phyloP scores from a whole-genome alignment of 2,888 invertebrate species.

The Myopa testacea region DNA sequence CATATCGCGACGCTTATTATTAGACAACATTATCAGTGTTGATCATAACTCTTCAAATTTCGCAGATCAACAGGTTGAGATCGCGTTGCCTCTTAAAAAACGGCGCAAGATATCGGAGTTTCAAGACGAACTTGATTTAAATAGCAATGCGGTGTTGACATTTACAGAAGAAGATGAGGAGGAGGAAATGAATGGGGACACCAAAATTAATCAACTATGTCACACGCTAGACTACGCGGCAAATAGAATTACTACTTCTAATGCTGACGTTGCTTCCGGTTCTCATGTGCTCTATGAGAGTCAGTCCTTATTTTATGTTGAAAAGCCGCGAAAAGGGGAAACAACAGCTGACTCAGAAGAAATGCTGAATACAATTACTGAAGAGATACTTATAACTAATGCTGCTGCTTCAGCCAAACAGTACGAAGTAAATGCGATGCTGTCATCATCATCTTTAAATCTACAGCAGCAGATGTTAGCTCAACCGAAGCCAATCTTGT shows the following conservation, averaged over 20 bases:
- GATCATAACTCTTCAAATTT: not conserved
- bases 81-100: slow-evolving; percentile 33
- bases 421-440: not conserved
- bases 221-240: not conserved
- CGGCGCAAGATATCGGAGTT: slow-evolving; percentile 39
- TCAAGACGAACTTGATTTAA: slow-evolving; percentile 30
- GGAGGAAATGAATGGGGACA: not conserved
- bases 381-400: not conserved
- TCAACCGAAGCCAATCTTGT: slow-evolving; percentile 21
- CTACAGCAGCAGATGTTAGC: not conserved
- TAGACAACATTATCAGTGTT: slow-evolving; percentile 7
- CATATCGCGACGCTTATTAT: slow-evolving; percentile 11
- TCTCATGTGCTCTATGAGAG: not conserved
- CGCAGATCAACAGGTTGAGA: slow-evolving; percentile 12
- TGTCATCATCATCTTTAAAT: not conserved
- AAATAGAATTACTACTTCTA: not conserved
- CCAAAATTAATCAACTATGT: not conserved
- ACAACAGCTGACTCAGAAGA: not conserved
- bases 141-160: slow-evolving; percentile 3
- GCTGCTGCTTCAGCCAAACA: not conserved
- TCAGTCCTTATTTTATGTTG: not conserved
- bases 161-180: slow-evolving; percentile 26
- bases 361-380: not conserved
- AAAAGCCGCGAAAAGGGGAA: not conserved
- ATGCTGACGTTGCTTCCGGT: not conserved